Evolutionary conservation across 1,140 invertebrate genomes (phyloP).

Genomic region (Akabosia matsudoensis): DNA sequence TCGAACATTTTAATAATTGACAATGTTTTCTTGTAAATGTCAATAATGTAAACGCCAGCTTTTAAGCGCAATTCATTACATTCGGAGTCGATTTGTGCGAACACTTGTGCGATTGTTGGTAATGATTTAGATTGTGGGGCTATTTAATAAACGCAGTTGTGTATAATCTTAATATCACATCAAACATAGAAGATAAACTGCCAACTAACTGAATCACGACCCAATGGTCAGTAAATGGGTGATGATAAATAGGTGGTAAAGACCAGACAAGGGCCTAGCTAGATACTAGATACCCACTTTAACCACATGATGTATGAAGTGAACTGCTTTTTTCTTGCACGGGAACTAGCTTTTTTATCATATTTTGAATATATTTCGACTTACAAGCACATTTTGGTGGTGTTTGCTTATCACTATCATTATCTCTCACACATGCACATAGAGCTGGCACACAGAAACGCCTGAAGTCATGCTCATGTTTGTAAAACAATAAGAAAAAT

Average conservation of each 20-base stretch:
- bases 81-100: too few species aligned
- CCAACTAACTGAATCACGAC: constrained; percentile 10
- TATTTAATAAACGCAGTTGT: too few species aligned
- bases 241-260: background rate
- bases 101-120: too few species aligned
- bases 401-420: constrained; percentile 3
- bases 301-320: background rate
- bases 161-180: background rate
- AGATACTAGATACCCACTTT: too few species aligned
- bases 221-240: background rate
- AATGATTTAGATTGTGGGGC: too few species aligned
- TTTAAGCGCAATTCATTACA: too few species aligned
- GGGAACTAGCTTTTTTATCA: background rate
- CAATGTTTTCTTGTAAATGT: too few species aligned
- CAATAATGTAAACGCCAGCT: too few species aligned
- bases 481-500: background rate
- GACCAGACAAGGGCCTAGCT: too few species aligned
- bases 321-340: background rate
- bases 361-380: background rate
- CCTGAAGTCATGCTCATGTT: background rate
- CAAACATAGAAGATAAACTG: background rate
- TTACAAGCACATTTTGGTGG: background rate
- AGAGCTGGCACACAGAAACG: background rate
- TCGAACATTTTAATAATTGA: too few species aligned
- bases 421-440: background rate